Evolutionary conservation across 2,797 vertebrate species (phyloP).

Genomic region (Acestrorhynchus altus): DNA sequence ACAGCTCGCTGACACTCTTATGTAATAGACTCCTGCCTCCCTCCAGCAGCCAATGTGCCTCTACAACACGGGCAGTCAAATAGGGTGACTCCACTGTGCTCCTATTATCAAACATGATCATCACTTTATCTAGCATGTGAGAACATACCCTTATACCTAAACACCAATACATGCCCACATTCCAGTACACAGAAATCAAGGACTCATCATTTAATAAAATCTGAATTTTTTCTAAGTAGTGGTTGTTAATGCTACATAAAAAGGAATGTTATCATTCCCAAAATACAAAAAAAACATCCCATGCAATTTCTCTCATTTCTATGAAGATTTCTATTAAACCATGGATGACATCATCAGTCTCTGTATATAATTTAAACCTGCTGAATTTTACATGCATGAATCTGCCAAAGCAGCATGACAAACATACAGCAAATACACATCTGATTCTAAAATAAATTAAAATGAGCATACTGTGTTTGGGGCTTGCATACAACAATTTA

Average conservation of each 20-base stretch:
- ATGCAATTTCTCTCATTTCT: not conserved
- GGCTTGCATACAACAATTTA: too few relatives aligned
- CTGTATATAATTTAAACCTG: not conserved
- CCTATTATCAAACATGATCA: not conserved
- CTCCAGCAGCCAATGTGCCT: constrained; percentile 13
- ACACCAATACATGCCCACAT: not conserved
- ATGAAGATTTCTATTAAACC: not conserved
- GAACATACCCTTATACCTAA: not conserved
- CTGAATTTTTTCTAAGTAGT: too few relatives aligned
- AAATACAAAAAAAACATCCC: not conserved
- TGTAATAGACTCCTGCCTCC: constrained; percentile 31
- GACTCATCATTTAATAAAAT: too few relatives aligned
- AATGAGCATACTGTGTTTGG: too few relatives aligned
- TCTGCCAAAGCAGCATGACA: too few relatives aligned
- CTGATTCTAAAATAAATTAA: too few relatives aligned
- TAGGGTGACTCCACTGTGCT: not conserved
- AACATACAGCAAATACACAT: too few relatives aligned
- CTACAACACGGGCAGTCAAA: not conserved
- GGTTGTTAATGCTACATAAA: too few relatives aligned
- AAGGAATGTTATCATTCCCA: not conserved
- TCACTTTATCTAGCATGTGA: not conserved
- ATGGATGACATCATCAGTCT: not conserved
- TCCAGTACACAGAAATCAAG: not conserved
- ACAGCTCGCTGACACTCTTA: constrained; percentile 39
- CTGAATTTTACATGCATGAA: not conserved